Evolutionary conservation across 2,797 vertebrate species (phyloP).

Genomic region (Dryobates pubescens): DNA sequence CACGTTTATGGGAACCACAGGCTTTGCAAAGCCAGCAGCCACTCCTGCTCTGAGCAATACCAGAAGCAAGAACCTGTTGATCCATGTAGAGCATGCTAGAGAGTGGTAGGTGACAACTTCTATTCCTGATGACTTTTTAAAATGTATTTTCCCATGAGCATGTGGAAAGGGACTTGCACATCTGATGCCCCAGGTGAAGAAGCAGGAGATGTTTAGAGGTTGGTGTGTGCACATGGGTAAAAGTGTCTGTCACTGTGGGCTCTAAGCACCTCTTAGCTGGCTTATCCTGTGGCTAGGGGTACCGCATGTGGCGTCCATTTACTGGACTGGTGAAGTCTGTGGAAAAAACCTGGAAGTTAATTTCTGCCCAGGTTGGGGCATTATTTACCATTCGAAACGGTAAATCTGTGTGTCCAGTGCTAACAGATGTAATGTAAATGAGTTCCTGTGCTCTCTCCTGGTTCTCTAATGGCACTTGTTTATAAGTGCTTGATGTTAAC

Average conservation of each 20-base stretch:
- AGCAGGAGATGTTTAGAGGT: background rate
- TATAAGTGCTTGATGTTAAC: slow-evolving; percentile 73
- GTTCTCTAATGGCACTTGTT: slow-evolving; percentile 73
- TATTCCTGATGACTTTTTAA: background rate
- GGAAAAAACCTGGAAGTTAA: slow-evolving; percentile 29
- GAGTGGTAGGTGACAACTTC: background rate
- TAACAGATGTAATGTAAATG: slow-evolving; percentile 58
- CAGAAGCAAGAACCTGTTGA: slow-evolving; percentile 5
- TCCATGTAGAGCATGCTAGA: accelerated
- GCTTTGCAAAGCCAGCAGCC: background rate
- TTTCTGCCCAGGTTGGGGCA: background rate
- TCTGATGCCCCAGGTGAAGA: background rate
- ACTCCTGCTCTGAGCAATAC: background rate
- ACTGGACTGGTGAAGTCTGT: background rate
- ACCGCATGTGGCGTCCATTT: background rate
- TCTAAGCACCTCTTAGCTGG: background rate
- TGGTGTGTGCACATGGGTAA: accelerated
- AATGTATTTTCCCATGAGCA: accelerated
- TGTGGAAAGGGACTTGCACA: background rate
- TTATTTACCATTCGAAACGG: background rate
- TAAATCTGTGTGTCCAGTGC: slow-evolving; percentile 51
- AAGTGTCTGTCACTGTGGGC: background rate
- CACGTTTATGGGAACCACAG: background rate
- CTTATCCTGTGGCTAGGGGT: background rate
- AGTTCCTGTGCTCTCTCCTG: slow-evolving; percentile 61